Percentiles rank a stretch among this genome's conserved stretches.
These are phyloP conservation scores for Odontocerum albicorne DNA, from an alignment of 2,888 invertebrate genomes.

Conservation along the genomic window DNA sequence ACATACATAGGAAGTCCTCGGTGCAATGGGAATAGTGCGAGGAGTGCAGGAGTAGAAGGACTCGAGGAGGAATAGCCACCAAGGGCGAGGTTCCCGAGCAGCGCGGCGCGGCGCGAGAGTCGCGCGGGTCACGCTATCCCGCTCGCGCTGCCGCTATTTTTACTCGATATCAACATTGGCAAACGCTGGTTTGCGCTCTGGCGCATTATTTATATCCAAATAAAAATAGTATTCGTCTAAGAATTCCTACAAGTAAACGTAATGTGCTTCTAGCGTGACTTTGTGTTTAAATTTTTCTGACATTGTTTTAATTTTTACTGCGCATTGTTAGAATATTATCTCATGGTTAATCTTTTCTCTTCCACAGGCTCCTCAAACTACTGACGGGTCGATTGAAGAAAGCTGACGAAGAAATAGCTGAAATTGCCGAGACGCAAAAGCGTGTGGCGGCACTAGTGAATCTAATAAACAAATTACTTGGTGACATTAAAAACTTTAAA, in stretches of 20 bases:
- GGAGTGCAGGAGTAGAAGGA: no score
- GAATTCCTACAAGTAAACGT: constrained; percentile 15
- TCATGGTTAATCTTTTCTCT: constrained; percentile 40
- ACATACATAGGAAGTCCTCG: no score
- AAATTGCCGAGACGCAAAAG: constrained; percentile 73
- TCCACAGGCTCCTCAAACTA: constrained; percentile 76
- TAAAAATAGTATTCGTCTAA: constrained; percentile 29
- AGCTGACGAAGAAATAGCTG: constrained; percentile 72
- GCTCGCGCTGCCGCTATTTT: constrained; percentile 28
- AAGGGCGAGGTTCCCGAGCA: no score
- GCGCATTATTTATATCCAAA: constrained; percentile 34
- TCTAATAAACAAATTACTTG: constrained; percentile 65
- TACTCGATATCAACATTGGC: constrained; percentile 33
- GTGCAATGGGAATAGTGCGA: no score
- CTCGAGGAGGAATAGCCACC: no score
- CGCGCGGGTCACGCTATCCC: constrained; percentile 1
- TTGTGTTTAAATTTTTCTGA: no score
- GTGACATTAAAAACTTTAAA: constrained; percentile 71
- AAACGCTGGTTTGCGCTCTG: constrained; percentile 24
- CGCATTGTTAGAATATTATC: background rate
- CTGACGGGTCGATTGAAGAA: constrained; percentile 76
- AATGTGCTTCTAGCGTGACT: background rate
- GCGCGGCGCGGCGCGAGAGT: background rate
- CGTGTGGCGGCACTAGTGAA: constrained; percentile 70
- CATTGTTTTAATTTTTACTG: background rate